These are phyloP conservation scores for Drosophila subquinaria DNA, from an alignment of 2,888 invertebrate species.

Conservation along the genomic window DNA sequence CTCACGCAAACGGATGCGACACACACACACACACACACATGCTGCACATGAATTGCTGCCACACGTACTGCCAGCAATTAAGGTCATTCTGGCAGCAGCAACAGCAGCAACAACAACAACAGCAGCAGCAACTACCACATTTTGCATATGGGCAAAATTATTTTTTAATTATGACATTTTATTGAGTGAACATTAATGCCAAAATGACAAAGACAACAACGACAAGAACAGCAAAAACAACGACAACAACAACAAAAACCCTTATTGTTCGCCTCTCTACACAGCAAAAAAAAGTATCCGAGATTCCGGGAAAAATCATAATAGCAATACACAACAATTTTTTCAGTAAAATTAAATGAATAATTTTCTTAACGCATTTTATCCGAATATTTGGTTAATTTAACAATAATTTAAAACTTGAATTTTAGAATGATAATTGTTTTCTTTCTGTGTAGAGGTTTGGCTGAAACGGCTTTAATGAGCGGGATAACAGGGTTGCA, in stretches of 20 bases:
- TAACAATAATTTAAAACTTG: no score
- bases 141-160: conserved; percentile 55
- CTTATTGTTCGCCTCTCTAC: conserved; percentile 27
- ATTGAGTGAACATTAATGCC: conserved; percentile 76
- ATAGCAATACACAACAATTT: no score
- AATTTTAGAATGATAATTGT: no score
- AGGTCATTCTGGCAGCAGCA: conserved; percentile 72
- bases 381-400: no score
- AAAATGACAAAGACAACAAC: conserved; percentile 46
- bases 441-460: no score
- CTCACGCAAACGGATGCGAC: conserved; percentile 28
- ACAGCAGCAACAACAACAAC: conserved; percentile 22
- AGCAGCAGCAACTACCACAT: conserved; percentile 37
- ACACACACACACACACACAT: conserved; percentile 23
- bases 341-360: no score
- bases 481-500: conserved; percentile 31
- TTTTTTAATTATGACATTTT: conserved; percentile 81
- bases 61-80: conserved; percentile 76
- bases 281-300: no score
- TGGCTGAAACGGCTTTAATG: conserved; percentile 29
- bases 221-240: no score
- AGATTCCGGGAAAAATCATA: no score
- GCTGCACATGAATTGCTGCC: conserved; percentile 72
- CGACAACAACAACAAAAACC: conserved; percentile 3
- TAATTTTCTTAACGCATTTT: no score